A percentile compares a stretch with the other conserved stretches of the same genome.
Conservation (phyloP, 1,140 invertebrate species). For the Hesperophylax magnus region DNA sequence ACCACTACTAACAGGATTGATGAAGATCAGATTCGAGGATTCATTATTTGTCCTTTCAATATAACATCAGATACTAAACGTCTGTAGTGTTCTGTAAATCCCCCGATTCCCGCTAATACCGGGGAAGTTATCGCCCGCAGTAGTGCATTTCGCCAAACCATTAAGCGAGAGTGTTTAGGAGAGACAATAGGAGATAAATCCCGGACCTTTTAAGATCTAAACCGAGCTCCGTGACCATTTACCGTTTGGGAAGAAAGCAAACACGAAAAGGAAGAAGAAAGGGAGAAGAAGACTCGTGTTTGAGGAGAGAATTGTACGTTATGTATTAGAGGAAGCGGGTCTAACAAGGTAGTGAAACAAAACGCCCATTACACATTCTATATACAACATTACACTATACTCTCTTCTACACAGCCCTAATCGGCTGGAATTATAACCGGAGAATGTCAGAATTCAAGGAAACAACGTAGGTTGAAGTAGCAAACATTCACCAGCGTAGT, state of each 20-base stretch:
- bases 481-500: too few relatives aligned
- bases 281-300: slow-evolving; percentile 18
- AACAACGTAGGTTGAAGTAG: too few relatives aligned
- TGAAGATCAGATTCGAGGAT: too few relatives aligned
- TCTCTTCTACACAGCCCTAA: too few relatives aligned
- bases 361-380: too few relatives aligned
- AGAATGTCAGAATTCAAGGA: too few relatives aligned
- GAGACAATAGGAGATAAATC: slow-evolving; percentile 14
- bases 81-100: background rate
- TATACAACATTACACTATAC: too few relatives aligned
- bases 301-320: slow-evolving; percentile 37
- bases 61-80: background rate
- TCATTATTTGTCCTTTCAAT: too few relatives aligned
- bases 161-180: slow-evolving; percentile 14
- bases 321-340: background rate
- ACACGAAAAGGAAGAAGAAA: slow-evolving; percentile 11
- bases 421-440: too few relatives aligned
- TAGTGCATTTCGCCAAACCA: slow-evolving; percentile 11
- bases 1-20: too few relatives aligned
- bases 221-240: slow-evolving; percentile 18
- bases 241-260: background rate
- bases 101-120: background rate
- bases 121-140: background rate
- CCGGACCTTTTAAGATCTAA: slow-evolving; percentile 28
- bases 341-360: background rate